Base-by-base conservation (phyloP, 2,888 invertebrate genomes). In the Cephus sareptanus region DNA sequence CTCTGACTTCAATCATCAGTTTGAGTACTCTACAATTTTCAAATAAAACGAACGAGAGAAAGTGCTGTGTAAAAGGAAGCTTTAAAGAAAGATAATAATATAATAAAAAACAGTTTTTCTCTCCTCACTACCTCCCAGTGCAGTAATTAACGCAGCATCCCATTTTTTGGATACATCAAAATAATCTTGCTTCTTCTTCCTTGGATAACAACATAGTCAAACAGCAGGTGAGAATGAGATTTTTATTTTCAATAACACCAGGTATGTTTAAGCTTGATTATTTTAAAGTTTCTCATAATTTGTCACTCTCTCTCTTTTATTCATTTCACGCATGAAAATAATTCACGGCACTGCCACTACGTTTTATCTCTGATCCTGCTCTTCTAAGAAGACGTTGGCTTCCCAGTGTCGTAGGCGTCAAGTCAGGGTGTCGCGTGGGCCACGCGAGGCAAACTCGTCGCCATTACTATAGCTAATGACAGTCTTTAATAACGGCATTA, bases 401-500 rank as follows among this genome's bases (percentile, higher is more conserved):
- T 75, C n/a, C 15, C 33, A 75, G 23, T 75, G 31, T 56, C 40
- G 40, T 56, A 56, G 40, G 40, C 40, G 40, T 56, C 23, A 56
- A 56, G 40, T 56, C 40, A 56, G 40, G 40, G 40, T 56, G 40
- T 56, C 40, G 40, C 40, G 40, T 56, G 40, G 40, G 40, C 40
- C 9, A 23, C 23, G 23, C 40, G 40, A 71, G 34, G 31, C 31
- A 76, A 33, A 74, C 30, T 23, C 74, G 69, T 34, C 77, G 74
- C 78, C 81, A 79, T 79, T 78, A 80, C 76, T 77, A 69, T 79
- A 83, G 79, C 81, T 81, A 79, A 81, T 79, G 79, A 75, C 79
- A 82, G 83, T 76, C 77, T 85, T 85, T 86, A 87, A 87, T 84
- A 85, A 86, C 81, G 77, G 75, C 75, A 80, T 89, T 89, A 88